Evolutionary conservation across 1,140 invertebrate genomes (phyloP).

Genomic region (Euura saliciscinereae): DNA sequence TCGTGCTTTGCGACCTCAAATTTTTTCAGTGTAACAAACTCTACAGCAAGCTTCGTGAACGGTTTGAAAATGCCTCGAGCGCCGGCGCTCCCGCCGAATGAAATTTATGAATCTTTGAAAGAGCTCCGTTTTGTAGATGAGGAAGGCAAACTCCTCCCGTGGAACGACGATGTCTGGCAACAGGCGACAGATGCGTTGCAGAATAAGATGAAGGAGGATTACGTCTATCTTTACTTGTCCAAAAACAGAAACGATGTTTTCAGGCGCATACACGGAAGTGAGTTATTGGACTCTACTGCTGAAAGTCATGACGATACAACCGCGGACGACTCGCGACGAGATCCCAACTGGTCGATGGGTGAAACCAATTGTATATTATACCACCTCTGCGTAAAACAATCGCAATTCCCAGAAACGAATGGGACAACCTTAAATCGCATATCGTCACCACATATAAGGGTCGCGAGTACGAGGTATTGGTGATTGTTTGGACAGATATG

Average conservation of each 20-base stretch:
- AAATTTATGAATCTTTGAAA: too few relatives aligned
- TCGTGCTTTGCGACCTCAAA: too few relatives aligned
- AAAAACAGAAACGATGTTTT: conserved; percentile 16
- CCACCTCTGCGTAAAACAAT: conserved; percentile 10
- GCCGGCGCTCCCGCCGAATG: too few relatives aligned
- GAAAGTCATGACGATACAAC: too few relatives aligned
- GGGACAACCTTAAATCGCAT: neutral
- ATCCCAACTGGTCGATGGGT: conserved; percentile 17
- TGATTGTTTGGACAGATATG: conserved; percentile 16
- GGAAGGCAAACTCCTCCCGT: neutral
- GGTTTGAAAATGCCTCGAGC: too few relatives aligned
- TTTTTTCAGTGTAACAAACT: too few relatives aligned
- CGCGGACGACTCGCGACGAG: neutral
- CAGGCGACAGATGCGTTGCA: conserved; percentile 7
- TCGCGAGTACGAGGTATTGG: conserved; percentile 17
- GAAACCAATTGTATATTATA: neutral
- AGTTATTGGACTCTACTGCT: too few relatives aligned
- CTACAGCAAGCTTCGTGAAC: too few relatives aligned
- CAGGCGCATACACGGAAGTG: too few relatives aligned
- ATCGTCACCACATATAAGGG: conserved; percentile 10
- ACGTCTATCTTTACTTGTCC: conserved; percentile 18
- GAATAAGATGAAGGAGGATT: conserved; percentile 14
- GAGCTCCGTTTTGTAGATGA: too few relatives aligned
- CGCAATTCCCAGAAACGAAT: conserved; percentile 5
- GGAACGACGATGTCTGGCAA: conserved; percentile 14